These are phyloP conservation scores for Amphipoea lucens DNA, from an alignment of 2,888 invertebrate species.

Conservation along the genomic window DNA sequence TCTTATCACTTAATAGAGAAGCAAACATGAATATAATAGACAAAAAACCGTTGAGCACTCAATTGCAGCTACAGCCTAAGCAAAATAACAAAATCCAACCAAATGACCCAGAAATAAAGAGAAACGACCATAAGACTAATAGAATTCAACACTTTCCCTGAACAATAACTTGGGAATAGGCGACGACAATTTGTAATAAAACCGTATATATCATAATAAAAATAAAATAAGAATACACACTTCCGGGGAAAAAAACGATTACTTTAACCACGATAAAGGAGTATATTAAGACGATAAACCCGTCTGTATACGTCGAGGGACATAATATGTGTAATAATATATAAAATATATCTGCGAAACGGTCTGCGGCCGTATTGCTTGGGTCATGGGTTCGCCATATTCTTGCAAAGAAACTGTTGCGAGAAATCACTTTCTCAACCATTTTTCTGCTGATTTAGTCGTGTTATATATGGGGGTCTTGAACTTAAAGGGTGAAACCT, in stretches of 20 bases:
- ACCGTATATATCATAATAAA: constrained; percentile 59
- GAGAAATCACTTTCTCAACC: constrained; percentile 55
- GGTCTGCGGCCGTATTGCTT: constrained; percentile 46
- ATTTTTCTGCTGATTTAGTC: constrained; percentile 55
- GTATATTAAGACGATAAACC: constrained; percentile 67
- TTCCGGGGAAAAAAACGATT: constrained; percentile 59
- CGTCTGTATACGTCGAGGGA: constrained; percentile 50
- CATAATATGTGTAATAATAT: constrained; percentile 65
- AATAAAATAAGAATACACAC: constrained; percentile 64
- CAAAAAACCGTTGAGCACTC: not conserved
- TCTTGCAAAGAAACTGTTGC: constrained; percentile 47
- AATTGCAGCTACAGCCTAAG: not conserved
- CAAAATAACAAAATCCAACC: not conserved
- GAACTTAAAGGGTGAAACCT: constrained; percentile 36
- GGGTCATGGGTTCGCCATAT: constrained; percentile 48
- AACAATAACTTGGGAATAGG: constrained; percentile 51
- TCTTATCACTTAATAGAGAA: not conserved
- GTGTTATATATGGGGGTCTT: constrained; percentile 43
- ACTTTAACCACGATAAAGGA: constrained; percentile 60
- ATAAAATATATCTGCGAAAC: constrained; percentile 60
- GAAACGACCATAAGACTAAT: constrained; percentile 23
- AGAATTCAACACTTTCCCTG: constrained; percentile 37
- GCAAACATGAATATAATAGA: not conserved
- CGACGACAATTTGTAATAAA: constrained; percentile 61
- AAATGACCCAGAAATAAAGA: constrained; percentile 28